A percentile compares a stretch with the other conserved stretches of the same genome.
Conservation (phyloP, 2,888 invertebrate genomes). For the Lycia hirtaria region DNA sequence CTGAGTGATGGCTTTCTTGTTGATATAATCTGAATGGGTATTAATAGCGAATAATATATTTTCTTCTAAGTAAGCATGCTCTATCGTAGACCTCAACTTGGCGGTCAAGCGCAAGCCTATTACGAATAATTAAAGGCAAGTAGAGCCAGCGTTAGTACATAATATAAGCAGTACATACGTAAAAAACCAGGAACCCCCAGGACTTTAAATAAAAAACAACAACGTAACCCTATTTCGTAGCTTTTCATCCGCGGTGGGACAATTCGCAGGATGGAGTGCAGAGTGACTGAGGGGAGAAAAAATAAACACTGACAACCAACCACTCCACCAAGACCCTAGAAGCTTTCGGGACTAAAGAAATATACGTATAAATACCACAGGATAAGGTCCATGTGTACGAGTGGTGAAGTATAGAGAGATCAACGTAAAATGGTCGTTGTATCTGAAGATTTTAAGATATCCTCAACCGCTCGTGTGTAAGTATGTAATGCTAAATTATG, state of each 20-base stretch:
- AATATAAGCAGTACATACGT: background rate
- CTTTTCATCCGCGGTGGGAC: slow-evolving; percentile 68
- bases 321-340: slow-evolving; percentile 1
- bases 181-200: slow-evolving; percentile 15
- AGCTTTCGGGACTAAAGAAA: background rate
- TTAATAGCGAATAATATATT: no score
- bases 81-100: no score
- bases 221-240: slow-evolving; percentile 51
- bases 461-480: slow-evolving; percentile 47
- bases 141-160: no score
- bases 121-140: no score
- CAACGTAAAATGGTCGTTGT: slow-evolving; percentile 13
- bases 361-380: background rate
- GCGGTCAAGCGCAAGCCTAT: no score
- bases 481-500: slow-evolving; percentile 77
- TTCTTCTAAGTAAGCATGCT: no score
- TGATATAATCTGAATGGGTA: no score
- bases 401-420: background rate
- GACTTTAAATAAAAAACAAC: slow-evolving; percentile 55
- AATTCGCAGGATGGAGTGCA: slow-evolving; percentile 74
- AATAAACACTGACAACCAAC: slow-evolving; percentile 47
- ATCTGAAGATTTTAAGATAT: slow-evolving; percentile 35
- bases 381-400: background rate
- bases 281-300: slow-evolving; percentile 75
- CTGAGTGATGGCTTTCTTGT: no score